Percentiles rank a stretch among this genome's conserved stretches.
These are phyloP conservation scores for Psettodes erumei DNA, from an alignment of 2,113 vertebrate genomes.

Conservation along the genomic window DNA sequence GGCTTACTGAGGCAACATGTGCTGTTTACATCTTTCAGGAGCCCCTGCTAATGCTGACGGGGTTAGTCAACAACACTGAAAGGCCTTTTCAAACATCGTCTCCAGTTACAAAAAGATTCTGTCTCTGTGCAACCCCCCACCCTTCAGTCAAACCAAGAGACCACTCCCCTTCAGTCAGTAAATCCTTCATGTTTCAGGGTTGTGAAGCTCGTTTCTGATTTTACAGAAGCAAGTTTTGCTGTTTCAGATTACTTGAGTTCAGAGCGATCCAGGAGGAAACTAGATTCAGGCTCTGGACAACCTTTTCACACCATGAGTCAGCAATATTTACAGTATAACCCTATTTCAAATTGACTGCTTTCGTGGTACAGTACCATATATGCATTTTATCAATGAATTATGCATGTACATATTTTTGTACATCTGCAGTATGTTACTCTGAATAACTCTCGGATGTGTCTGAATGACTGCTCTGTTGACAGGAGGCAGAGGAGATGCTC, in stretches of 20 bases:
- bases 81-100: not conserved
- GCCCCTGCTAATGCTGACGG: not conserved
- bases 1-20: not conserved
- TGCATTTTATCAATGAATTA: too few relatives aligned
- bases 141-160: not conserved
- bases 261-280: not conserved
- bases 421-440: not conserved
- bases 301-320: not conserved
- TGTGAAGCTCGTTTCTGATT: not conserved
- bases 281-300: not conserved
- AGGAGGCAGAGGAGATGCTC: slow-evolving; percentile 82
- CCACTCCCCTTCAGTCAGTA: not conserved
- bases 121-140: not conserved
- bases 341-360: not conserved
- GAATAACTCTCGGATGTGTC: not conserved
- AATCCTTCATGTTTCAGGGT: not conserved
- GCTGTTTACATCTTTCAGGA: slow-evolving; percentile 2
- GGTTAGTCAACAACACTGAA: not conserved
- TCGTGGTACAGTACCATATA: too few relatives aligned
- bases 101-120: not conserved
- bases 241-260: not conserved
- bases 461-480: slow-evolving; percentile 26
- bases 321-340: not conserved
- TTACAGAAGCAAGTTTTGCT: rapidly evolving
- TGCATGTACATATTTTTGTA: not conserved